Conservation (phyloP, 2,113 vertebrate genomes). For the Oreochromis niloticus region DNA sequence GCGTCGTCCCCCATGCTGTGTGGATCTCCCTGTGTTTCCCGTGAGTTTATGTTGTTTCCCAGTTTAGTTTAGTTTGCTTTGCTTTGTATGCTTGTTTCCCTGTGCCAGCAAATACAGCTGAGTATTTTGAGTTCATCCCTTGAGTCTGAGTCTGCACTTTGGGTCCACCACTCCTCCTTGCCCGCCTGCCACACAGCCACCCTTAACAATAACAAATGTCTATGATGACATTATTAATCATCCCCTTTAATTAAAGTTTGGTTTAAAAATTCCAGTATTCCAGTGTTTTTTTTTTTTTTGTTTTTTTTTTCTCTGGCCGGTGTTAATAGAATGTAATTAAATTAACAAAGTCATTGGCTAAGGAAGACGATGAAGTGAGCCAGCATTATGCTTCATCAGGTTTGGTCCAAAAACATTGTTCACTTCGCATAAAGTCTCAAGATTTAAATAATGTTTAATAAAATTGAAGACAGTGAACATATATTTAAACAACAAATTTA, state of each 20-base stretch:
- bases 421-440: background rate
- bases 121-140: too few species aligned
- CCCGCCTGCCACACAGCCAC: too few species aligned
- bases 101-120: too few species aligned
- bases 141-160: too few species aligned
- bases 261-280: background rate
- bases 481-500: background rate
- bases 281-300: background rate
- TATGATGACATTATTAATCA: background rate
- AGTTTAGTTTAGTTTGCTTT: too few species aligned
- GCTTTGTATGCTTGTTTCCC: too few species aligned
- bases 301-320: background rate
- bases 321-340: background rate
- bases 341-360: slow-evolving; percentile 17
- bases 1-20: too few species aligned
- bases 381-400: background rate
- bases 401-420: background rate
- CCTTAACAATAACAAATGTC: too few species aligned
- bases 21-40: too few species aligned
- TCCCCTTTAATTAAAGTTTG: background rate
- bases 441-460: background rate
- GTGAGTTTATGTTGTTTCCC: too few species aligned
- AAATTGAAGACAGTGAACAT: background rate
- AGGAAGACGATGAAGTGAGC: background rate
- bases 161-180: too few species aligned